Base-by-base conservation (phyloP, 2,113 vertebrate genomes). In the Erythrolamprus reginae region DNA sequence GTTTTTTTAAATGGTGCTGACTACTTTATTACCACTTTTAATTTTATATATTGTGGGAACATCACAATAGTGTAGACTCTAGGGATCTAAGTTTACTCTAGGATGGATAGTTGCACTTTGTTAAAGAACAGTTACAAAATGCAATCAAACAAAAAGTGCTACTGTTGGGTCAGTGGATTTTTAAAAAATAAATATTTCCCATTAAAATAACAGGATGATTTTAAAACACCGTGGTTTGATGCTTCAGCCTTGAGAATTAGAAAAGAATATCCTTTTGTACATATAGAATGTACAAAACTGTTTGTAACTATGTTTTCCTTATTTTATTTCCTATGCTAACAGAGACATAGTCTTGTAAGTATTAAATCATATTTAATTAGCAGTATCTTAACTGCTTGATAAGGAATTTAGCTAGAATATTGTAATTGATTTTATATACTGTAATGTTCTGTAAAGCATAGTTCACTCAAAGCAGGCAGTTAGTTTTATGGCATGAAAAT, bases 261-360 rank as follows among this genome's bases (percentile, higher is more conserved):
- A 85, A 10, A 84, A 85, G 82, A 13, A 89, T 84, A 0, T 90
- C 38, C 33, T 88, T 87, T 88, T 88, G 89, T 83, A 77, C 89
- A 92, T 93, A 84, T 58, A 86, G 2, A 50, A 26, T 1, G 0
- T 24, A 56, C 88, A 91, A 51, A 89, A 26, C n/a, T 42, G 3
- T 89, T 24, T n/a, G 84, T 94, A 84, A 87, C 86, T 0, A 55
- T 84, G 1, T 95, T 91, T 95, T 94, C 90, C 47, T 89, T 3
- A 94, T 92, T 94, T 94, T 88, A 10, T 89, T 89, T 4, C 50
- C 51, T 89, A 89, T 95, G 94, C 93, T 95, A 88, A 95, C 95
- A 98, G 97, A 97, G 97, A 91, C 97, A 97, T 95, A 97, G 96
- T 96, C 97, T 96, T 95, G 97, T 98, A 97, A 98, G 97, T 91